Conservation (phyloP, 2,888 invertebrate genomes). For the Esperia sulphurella region DNA sequence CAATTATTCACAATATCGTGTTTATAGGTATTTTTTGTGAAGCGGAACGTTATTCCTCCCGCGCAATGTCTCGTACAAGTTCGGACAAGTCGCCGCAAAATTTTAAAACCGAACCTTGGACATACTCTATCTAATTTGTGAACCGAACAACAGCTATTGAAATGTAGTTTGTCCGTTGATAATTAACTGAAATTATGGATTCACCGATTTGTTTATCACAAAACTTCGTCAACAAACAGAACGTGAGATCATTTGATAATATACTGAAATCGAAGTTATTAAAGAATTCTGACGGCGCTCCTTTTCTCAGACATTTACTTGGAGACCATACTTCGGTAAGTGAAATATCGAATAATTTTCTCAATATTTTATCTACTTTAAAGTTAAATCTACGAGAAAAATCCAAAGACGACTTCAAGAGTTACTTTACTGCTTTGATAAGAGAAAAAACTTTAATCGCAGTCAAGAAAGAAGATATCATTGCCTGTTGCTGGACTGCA, state of each 20-base stretch:
- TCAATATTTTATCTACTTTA: constrained; percentile 29
- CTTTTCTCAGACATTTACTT: constrained; percentile 33
- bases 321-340: constrained; percentile 31
- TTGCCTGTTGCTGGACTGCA: constrained; percentile 37
- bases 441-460: constrained; percentile 24
- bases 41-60: too few relatives aligned
- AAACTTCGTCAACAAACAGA: constrained; percentile 63
- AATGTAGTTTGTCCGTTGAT: not conserved
- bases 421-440: constrained; percentile 30
- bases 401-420: constrained; percentile 49
- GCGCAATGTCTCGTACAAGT: constrained; percentile 26
- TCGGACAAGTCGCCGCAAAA: constrained; percentile 49
- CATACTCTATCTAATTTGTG: too few relatives aligned
- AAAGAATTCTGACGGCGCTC: constrained; percentile 26
- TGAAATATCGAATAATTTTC: constrained; percentile 31
- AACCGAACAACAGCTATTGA: not conserved
- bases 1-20: too few relatives aligned
- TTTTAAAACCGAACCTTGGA: constrained; percentile 29
- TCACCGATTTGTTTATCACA: constrained; percentile 48
- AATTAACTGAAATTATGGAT: constrained; percentile 28
- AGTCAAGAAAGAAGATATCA: constrained; percentile 45
- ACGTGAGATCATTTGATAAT: constrained; percentile 55
- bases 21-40: too few relatives aligned
- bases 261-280: constrained; percentile 40
- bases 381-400: constrained; percentile 38